phyloP scores from a whole-genome alignment of 35 echinoderm and acorn worm genomes.

The Apostichopus parvimensis region DNA sequence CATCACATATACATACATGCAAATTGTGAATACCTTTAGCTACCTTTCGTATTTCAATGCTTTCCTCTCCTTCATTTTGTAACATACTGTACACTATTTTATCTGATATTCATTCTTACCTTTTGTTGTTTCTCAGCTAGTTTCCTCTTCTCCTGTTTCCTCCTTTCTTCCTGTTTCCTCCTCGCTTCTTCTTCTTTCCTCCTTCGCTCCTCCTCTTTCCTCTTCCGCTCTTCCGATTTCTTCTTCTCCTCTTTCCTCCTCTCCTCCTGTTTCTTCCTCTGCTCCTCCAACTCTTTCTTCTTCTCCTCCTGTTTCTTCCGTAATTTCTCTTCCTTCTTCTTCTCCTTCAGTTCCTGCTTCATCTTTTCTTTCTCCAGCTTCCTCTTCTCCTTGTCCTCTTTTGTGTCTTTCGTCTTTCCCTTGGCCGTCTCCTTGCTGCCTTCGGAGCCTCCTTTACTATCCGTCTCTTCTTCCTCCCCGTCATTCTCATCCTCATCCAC shows the following conservation, averaged over 20 bases:
- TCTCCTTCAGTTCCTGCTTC: constrained; percentile 46
- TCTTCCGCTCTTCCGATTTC: constrained; percentile 32
- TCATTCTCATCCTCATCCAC: not conserved
- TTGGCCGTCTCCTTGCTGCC: not conserved
- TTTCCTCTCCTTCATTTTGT: not conserved
- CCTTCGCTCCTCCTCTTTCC: constrained; percentile 53
- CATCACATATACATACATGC: too few relatives aligned
- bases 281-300: constrained; percentile 63
- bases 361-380: constrained; percentile 40
- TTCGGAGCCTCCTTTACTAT: constrained; percentile 24
- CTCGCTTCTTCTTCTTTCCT: constrained; percentile 63
- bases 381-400: constrained; percentile 18
- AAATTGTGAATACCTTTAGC: too few relatives aligned
- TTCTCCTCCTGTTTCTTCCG: constrained; percentile 81
- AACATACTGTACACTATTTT: not conserved
- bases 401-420: constrained; percentile 8
- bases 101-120: not conserved
- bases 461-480: constrained; percentile 36
- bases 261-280: constrained; percentile 77
- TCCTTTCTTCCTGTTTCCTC: constrained; percentile 63
- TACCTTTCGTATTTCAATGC: too few relatives aligned
- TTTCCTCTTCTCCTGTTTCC: constrained; percentile 84
- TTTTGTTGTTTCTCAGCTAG: constrained; percentile 70
- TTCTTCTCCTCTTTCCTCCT: constrained; percentile 54
- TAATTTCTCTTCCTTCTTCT: constrained; percentile 69